Percentiles rank a stretch among this genome's conserved stretches.
Conservation (phyloP, 92 coral and sea anemone species). For the Hydrozoanthus gracilis region DNA sequence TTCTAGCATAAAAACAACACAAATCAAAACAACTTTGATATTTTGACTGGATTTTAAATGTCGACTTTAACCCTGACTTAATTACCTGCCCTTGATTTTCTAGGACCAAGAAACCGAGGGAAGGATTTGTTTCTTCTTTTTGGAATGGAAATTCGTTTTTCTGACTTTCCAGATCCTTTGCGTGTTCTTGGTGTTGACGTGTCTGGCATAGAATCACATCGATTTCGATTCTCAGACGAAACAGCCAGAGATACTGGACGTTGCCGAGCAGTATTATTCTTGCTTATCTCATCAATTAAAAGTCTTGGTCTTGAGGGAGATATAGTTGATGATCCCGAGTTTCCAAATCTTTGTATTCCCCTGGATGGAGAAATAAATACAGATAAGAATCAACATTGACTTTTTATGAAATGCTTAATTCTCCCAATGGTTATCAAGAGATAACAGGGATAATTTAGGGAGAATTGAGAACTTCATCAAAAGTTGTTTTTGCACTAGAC, state of each 20-base stretch:
- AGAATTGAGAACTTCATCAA: no score
- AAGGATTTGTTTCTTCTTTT: slow-evolving; percentile 33
- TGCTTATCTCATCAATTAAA: slow-evolving; percentile 29
- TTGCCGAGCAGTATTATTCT: slow-evolving; percentile 2
- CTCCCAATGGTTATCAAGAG: no score
- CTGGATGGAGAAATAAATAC: slow-evolving; percentile 12
- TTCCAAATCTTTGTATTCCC: slow-evolving; percentile 46
- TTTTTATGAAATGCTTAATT: no score
- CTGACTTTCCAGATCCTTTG: slow-evolving; percentile 32
- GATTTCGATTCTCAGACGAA: slow-evolving; percentile 45
- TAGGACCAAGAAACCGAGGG: slow-evolving; percentile 33
- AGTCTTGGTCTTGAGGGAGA: slow-evolving; percentile 42
- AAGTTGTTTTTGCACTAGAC: no score
- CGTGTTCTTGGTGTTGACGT: slow-evolving; percentile 19
- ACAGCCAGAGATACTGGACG: slow-evolving; percentile 54
- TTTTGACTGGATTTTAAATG: background rate
- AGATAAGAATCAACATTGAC: background rate
- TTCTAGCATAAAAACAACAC: no score
- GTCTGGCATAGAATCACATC: slow-evolving; percentile 58
- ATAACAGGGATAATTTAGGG: no score
- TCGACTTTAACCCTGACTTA: background rate
- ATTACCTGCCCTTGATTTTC: slow-evolving; percentile 27
- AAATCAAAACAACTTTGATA: no score
- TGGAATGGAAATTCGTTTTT: slow-evolving; percentile 29
- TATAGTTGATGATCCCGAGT: slow-evolving; percentile 19